Base-by-base conservation (phyloP, 2,113 vertebrate species). In the Lophura nycthemera region DNA sequence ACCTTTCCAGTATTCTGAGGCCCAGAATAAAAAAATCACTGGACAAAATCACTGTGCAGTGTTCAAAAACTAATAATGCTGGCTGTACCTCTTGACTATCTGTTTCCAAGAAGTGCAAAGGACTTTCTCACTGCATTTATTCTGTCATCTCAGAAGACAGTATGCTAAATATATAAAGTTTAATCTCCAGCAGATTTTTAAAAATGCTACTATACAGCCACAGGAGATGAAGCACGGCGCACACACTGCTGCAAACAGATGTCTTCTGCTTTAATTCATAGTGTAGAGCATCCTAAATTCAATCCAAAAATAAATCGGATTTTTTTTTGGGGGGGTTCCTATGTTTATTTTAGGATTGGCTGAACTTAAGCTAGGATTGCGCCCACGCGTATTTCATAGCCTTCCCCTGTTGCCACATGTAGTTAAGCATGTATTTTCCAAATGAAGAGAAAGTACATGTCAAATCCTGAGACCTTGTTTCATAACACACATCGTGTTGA, bases 121-220 rank as follows among this genome's bases (percentile, higher is more conserved):
- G 43, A 89, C 85, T 93, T 95, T 82, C 88, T 91, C 50, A 64
- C 30, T 74, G 64, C 67, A 30, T 82, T 90, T 92, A 83, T 60
- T 94, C 74, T 45, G 90, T 70, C 73, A 83, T 52, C 79, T 81
- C 86, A 61, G 82, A 78, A 73, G 61, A 73, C n/a, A 80, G n/a
- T 18, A 50, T 61, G 56, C 88, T 95, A 96, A 96, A 97, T 87
- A 92, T 32, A 88, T 34, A 34, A 84, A 90, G 52, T 92, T 89
- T 97, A 96, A 96, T 96, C 92, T 91, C 75, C 65, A 86, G 75
- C 81, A 93, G 93, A 95, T 93, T 92, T 88, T 63, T 70, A 70
- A 50, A 89, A 75, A 65, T 74, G 13, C 88, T 56, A 79, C 72
- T 15, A 59, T 56, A 32, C 34, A 38, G 66, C 12, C 77, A 38